Base-by-base conservation (phyloP, 2,888 invertebrate genomes). In the Desoria tigrina region DNA sequence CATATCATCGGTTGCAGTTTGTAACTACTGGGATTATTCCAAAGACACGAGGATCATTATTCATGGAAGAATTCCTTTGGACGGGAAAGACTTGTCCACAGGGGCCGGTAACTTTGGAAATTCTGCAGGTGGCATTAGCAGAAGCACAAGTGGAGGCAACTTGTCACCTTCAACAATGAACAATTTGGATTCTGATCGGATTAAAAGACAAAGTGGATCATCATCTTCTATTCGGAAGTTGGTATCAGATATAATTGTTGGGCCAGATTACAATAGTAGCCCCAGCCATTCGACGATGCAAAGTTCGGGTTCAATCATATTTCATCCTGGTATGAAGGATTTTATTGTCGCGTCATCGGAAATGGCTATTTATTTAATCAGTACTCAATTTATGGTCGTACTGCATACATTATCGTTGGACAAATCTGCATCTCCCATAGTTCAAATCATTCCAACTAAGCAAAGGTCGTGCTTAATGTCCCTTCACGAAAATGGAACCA, bases 191-290 rank as follows among this genome's bases (percentile, higher is more conserved):
- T 53, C 42, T 6, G 53, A 50, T 23, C 51, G 53, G n/a, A 18
- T 63, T 16, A 68, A 68, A 45, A 27, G 60, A 21, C 66, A 62
- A 27, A 64, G 59, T 21, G 56, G 67, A 1, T 68, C 72, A 1
- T 67, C 74, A 11, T 66, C 69, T 18, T 68, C 68, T 4, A 74
- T 76, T 56, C 61, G 76, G 23, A 69, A 74, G 51, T 63, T 76
- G 18, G 73, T 76, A 7, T 72, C 74, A 1, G 76, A 76, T 45
- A 75, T 75, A n/a, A 74, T 76, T 49, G 76, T 74, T 1, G 76
- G 74, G 2, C 61, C 73, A 4, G 73, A 74, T 50, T 59, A 66
- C 45, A 55, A 57, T 37, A 69, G 61, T 21, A 42, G 69, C 9
- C 24, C 67, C 16, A 68, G 60, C 53, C 64, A 65, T 39, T 51